Evolutionary conservation across 2,888 invertebrate species (phyloP).

Genomic region (Bombylius discolor): DNA sequence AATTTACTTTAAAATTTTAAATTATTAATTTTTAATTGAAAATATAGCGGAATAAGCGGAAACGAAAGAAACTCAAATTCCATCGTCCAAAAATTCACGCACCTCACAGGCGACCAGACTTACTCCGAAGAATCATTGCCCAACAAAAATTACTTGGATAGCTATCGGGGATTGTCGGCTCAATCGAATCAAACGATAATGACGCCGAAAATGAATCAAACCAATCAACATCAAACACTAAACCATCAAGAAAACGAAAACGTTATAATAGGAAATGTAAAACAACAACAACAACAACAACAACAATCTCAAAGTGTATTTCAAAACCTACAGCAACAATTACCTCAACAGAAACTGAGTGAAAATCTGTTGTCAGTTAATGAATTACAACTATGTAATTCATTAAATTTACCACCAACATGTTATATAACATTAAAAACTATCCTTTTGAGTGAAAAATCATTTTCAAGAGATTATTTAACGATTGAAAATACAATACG

Average conservation of each 20-base stretch:
- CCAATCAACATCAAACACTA: background rate
- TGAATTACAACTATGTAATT: conserved; percentile 60
- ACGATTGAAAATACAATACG: conserved; percentile 36
- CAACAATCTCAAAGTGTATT: conserved; percentile 38
- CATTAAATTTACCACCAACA: conserved; percentile 68
- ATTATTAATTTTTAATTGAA: background rate
- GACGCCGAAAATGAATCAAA: conserved; percentile 38
- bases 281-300: conserved; percentile 14
- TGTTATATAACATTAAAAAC: conserved; percentile 85
- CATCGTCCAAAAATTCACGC: conserved; percentile 78
- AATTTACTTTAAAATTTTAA: too few species aligned
- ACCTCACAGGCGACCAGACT: conserved; percentile 46
- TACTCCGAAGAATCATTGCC: conserved; percentile 37
- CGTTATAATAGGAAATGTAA: conserved; percentile 11
- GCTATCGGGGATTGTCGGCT: conserved; percentile 38
- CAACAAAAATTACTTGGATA: conserved; percentile 39
- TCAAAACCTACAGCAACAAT: conserved; percentile 31
- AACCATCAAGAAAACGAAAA: conserved; percentile 21
- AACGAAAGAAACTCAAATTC: conserved; percentile 52
- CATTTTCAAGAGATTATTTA: conserved; percentile 23
- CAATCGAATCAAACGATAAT: conserved; percentile 44
- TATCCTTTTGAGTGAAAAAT: conserved; percentile 48
- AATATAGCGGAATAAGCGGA: conserved; percentile 32
- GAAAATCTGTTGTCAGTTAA: conserved; percentile 50
- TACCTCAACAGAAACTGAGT: conserved; percentile 30